Conservation (phyloP, 2,888 invertebrate species). For the Orchesellides sinensis region DNA sequence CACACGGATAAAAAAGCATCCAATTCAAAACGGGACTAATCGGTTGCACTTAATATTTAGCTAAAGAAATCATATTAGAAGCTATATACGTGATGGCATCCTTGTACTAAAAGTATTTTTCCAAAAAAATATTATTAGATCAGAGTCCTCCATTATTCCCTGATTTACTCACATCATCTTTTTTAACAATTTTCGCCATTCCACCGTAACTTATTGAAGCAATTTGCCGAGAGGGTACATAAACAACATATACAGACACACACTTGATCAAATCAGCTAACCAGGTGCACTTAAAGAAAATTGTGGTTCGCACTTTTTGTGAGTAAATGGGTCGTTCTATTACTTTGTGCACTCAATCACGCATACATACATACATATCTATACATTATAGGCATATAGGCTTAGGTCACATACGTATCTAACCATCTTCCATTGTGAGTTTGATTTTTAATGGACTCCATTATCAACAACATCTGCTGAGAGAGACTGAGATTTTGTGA, state of each 20-base stretch:
- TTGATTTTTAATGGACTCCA: constrained; percentile 64
- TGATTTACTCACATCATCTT: constrained; percentile 44
- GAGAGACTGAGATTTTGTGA: constrained; percentile 4
- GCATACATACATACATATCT: not conserved
- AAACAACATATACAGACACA: no score
- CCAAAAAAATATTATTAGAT: constrained; percentile 64
- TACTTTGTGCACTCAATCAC: no score
- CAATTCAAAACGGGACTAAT: constrained; percentile 35
- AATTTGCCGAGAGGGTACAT: constrained; percentile 39
- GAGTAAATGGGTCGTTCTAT: no score
- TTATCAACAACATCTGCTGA: constrained; percentile 55
- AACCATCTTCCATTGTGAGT: constrained; percentile 51
- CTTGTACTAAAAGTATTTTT: constrained; percentile 10
- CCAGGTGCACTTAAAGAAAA: constrained; percentile 65
- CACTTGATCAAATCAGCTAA: constrained; percentile 52
- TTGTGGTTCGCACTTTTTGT: constrained; percentile 1
- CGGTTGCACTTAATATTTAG: constrained; percentile 51
- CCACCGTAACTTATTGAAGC: constrained; percentile 26
- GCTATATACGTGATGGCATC: constrained; percentile 62
- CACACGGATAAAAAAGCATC: not conserved
- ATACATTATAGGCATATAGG: constrained; percentile 42
- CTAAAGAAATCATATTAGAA: constrained; percentile 5
- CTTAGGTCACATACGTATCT: constrained; percentile 61
- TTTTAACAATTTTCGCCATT: constrained; percentile 35
- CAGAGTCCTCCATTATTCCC: constrained; percentile 58